Percentiles rank a stretch among this genome's conserved stretches.
Evolutionary conservation across 2,888 invertebrate species (phyloP).

Genomic region (Macaria liturata): DNA sequence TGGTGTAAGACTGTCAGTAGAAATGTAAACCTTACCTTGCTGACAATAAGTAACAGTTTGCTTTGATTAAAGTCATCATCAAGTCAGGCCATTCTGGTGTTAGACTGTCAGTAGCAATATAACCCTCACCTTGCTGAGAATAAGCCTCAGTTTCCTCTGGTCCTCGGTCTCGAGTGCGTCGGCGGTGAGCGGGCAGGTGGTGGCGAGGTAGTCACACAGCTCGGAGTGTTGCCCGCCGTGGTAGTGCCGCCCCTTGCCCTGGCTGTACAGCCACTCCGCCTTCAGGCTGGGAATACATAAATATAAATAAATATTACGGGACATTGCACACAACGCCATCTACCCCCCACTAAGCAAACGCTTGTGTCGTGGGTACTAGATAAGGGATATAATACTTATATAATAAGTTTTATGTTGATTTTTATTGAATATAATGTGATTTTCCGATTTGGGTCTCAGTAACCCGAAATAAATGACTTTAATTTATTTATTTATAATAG

Average conservation of each 20-base stretch:
- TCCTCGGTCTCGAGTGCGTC: slow-evolving; percentile 92
- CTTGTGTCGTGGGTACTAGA: too few species aligned
- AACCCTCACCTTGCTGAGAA: slow-evolving; percentile 87
- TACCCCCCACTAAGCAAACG: too few species aligned
- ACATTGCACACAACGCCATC: too few species aligned
- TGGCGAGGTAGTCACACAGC: slow-evolving; percentile 91
- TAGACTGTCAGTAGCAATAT: neutral
- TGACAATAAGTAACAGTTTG: slow-evolving; percentile 92
- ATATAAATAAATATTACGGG: too few species aligned
- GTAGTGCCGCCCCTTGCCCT: slow-evolving; percentile 95
- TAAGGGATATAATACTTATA: too few species aligned
- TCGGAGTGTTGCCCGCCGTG: slow-evolving; percentile 92
- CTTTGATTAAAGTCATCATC: slow-evolving; percentile 82
- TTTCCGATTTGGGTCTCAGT: too few species aligned
- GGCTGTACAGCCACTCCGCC: slow-evolving; percentile 98
- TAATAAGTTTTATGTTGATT: too few species aligned
- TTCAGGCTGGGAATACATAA: slow-evolving; percentile 85
- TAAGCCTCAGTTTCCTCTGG: slow-evolving; percentile 92
- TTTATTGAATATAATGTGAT: too few species aligned
- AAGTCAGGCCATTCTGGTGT: too few species aligned
- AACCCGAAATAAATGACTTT: too few species aligned
- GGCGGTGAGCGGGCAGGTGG: slow-evolving; percentile 93
- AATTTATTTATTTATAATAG: too few species aligned
- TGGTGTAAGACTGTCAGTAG: too few species aligned
- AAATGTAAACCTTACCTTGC: slow-evolving; percentile 74